These are phyloP conservation scores for Drosophila rellima DNA, from an alignment of 2,888 invertebrate genomes.

Conservation along the genomic window DNA sequence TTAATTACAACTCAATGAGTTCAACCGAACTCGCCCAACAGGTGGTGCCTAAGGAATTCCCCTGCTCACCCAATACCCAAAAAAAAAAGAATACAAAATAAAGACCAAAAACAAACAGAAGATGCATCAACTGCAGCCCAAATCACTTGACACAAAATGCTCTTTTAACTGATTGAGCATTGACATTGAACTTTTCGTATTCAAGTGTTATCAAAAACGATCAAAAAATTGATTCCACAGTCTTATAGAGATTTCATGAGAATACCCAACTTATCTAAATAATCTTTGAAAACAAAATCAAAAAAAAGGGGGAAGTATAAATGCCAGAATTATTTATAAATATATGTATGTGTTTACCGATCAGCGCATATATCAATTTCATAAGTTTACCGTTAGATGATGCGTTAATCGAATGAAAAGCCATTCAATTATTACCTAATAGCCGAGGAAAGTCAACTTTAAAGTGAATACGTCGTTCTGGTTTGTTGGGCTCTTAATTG, in stretches of 20 bases:
- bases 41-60: conserved; percentile 55
- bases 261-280: conserved; percentile 54
- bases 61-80: neutral
- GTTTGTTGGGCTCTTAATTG: conserved; percentile 32
- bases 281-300: conserved; percentile 43
- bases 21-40: conserved; percentile 72
- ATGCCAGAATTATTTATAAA: conserved; percentile 42
- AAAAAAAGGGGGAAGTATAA: conserved; percentile 15
- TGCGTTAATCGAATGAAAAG: conserved; percentile 59
- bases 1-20: conserved; percentile 80
- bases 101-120: conserved; percentile 8
- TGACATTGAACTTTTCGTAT: conserved; percentile 69
- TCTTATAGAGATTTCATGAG: conserved; percentile 46
- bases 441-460: conserved; percentile 15
- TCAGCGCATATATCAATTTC: conserved; percentile 67
- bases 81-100: neutral
- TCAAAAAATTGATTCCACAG: conserved; percentile 26
- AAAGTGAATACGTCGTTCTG: neutral
- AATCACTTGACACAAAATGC: conserved; percentile 62
- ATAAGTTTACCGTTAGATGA: conserved; percentile 73
- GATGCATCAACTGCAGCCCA: conserved; percentile 56
- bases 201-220: conserved; percentile 46
- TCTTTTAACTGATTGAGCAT: conserved; percentile 65
- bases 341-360: neutral
- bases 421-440: conserved; percentile 59